These are phyloP conservation scores for Micrasema longulum DNA, from an alignment of 1,140 invertebrate species.

Conservation along the genomic window DNA sequence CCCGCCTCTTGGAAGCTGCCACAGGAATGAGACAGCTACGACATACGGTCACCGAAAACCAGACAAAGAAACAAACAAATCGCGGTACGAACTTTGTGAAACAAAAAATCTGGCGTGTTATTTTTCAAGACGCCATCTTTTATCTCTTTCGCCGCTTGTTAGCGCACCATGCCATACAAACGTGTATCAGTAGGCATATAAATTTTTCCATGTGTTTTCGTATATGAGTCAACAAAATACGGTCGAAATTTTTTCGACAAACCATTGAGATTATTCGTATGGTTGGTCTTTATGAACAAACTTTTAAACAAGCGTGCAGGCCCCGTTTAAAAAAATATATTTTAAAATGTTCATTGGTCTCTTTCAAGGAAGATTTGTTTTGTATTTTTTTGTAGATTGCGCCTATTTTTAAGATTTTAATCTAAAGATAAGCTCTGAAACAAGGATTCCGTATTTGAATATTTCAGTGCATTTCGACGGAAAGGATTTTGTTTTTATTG, in stretches of 20 bases:
- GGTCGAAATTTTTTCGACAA: slow-evolving; percentile 17
- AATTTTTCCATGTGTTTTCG: slow-evolving; percentile 30
- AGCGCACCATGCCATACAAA: slow-evolving; percentile 39
- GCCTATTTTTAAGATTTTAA: too few species aligned
- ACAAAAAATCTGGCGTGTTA: slow-evolving; percentile 5
- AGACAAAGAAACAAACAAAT: slow-evolving; percentile 10
- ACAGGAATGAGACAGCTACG: slow-evolving; percentile 23
- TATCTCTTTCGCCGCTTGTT: slow-evolving; percentile 47
- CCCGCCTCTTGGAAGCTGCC: slow-evolving; percentile 46
- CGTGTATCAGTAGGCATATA: slow-evolving; percentile 30
- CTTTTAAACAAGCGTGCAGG: too few species aligned
- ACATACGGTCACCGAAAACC: slow-evolving; percentile 13
- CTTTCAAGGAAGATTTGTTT: too few species aligned
- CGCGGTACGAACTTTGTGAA: slow-evolving; percentile 3
- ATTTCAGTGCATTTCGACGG: too few species aligned
- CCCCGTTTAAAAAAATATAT: too few species aligned
- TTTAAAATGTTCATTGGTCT: too few species aligned
- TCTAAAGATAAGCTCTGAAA: too few species aligned
- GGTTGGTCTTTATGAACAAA: not conserved
- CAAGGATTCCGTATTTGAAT: too few species aligned
- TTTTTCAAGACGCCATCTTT: slow-evolving; percentile 34
- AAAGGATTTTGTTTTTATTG: too few species aligned
- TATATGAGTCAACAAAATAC: slow-evolving; percentile 1
- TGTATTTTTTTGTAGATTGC: too few species aligned
- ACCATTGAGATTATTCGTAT: slow-evolving; percentile 36